Evolutionary conservation across 2,888 invertebrate genomes (phyloP).

Genomic region (Sphinx pinastri): DNA sequence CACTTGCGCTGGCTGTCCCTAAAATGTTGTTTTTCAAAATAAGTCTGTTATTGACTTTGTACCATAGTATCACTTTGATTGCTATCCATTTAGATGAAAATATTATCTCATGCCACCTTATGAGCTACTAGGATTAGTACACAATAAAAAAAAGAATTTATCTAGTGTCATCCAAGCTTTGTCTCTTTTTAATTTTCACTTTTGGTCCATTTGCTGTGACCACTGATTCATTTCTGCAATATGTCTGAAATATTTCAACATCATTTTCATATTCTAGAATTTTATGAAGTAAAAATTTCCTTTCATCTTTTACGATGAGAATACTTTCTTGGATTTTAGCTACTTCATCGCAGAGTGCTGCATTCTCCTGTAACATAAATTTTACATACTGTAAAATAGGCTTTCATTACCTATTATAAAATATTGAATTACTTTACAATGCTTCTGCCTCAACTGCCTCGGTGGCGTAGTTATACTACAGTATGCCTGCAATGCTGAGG

Average conservation of each 20-base stretch:
- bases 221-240: constrained; percentile 52
- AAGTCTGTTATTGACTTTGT: no score
- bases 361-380: constrained; percentile 87
- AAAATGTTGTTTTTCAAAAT: no score
- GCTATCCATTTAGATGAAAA: no score
- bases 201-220: constrained; percentile 60
- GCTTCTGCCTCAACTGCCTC: no score
- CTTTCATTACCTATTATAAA: background rate
- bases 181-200: constrained; percentile 63
- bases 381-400: background rate
- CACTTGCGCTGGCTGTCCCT: no score
- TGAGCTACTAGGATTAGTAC: constrained; percentile 1
- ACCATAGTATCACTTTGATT: no score
- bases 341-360: constrained; percentile 94
- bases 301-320: constrained; percentile 91
- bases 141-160: constrained; percentile 38
- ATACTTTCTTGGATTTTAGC: constrained; percentile 93
- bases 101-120: no score
- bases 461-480: no score
- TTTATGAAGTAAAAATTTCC: constrained; percentile 91
- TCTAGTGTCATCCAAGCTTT: constrained; percentile 59
- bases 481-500: no score
- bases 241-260: constrained; percentile 54
- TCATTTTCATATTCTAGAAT: constrained; percentile 87
- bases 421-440: background rate